Base-by-base conservation (phyloP, 2,888 invertebrate species). In the Nipponacmea schrenckii region DNA sequence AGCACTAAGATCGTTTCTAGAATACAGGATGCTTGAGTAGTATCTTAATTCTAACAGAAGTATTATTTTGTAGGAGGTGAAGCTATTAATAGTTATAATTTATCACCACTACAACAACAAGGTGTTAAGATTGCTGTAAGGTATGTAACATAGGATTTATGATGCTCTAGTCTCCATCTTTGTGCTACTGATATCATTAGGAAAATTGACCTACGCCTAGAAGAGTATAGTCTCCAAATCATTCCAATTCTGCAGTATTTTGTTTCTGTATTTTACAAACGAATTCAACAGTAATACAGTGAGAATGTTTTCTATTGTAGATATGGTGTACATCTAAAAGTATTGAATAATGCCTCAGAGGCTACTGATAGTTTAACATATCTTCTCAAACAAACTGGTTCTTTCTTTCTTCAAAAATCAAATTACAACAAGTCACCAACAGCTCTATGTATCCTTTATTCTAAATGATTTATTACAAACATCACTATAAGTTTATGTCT, bases 291-390 rank as follows among this genome's bases (percentile, higher is more conserved):
- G 65, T 44, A 26, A 31, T n/a, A 39, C 27, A 26, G 31, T 67
- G 26, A 8, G 15, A n/a, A 44, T 39, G 39, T 66, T 44, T 68
- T 31, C 24, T 67, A 27, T 74, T 78, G 3, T 70, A 86, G 86
- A 72, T 86, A 86, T 79, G 86, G 86, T 31, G 80, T 81, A 62
- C 85, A 87, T 70, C 79, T 88, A 74, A 87, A 87, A 73, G 81
- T 85, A 14, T 75, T 87, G 24, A 81, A 80, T 70, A 80, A 82
- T 1, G 77, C 81, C 0, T 74, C 80, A 7, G 86, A 85, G 48
- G 80, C 84, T 50, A 79, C 80, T 62, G 87, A 87, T 50, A 82
- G 79, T 69, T 77, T 88, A 70, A 84, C 81, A 1, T 76, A 79
- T 24, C 77, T 87, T 50, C 74, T 87, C 15, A 84, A 84, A 73